Evolutionary conservation across 1,140 invertebrate genomes (phyloP), one percentile per base, ranked within the genome.

Genomic region (Polypedilum vanderplanki): DNA sequence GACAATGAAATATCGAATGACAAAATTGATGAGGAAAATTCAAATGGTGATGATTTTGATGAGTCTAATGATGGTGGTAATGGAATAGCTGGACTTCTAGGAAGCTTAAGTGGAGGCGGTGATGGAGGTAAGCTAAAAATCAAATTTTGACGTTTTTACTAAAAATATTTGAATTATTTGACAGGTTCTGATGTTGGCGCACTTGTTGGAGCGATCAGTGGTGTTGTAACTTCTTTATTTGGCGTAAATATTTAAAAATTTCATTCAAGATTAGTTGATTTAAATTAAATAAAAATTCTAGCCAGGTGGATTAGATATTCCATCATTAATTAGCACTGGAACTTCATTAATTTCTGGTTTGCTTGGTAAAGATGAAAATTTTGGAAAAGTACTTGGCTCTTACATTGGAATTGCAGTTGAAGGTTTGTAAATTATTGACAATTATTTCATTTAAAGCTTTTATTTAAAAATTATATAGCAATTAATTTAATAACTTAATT

Each of bases 351-450:
- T 84, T 1, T 77, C 81, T 0, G 83, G 83, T 7, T 78, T 84
- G 12, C 77, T 83, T 41, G 78, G 83, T 82, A 83, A 83, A 18
- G 81, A 83, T 77, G 82, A 83, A 76, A 84, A 85, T 79, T 83
- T 86, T 70, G 86, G 85, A 9, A 79, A 80, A 0, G 84, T 85
- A 33, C 75, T 85, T 41, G 86, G 84, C 70, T 79, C 80, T 18
- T 82, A 86, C 74, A 75, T 85, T 75, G 84, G 84, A 40, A 85
- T 84, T 1, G 78, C 83, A 3, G 79, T 86, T 40, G 83, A 84
- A 77, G 85, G 85, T 7, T 73, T 15, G 67, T 73, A 22, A 22
- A 18, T 73, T 7, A 73, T 73, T 22, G 9, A 12, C 4, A 73
- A 73, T 20, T 22, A 17, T 8, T 22, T 22, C 1, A 17, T 22